These are phyloP conservation scores for Microctenopoma stevenorrisi DNA, from an alignment of 2,797 vertebrate species.

Conservation along the genomic window DNA sequence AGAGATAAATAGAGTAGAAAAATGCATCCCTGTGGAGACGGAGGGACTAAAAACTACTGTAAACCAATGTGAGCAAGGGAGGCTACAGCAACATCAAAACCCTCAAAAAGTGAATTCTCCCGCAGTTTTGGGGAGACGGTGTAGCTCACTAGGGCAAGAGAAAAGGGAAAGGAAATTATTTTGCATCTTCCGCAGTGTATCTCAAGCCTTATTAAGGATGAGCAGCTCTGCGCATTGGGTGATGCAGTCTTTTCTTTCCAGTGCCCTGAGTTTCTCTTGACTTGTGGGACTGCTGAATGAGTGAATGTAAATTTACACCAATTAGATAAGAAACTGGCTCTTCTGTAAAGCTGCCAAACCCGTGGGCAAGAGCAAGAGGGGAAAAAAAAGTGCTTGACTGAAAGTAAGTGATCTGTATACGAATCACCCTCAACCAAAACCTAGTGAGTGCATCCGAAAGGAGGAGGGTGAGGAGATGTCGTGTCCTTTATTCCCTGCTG, in stretches of 20 bases:
- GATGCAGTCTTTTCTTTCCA: slow-evolving; percentile 54
- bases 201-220: slow-evolving; percentile 74
- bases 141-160: slow-evolving; percentile 32
- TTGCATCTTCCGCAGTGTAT: slow-evolving; percentile 71
- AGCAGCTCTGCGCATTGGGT: slow-evolving; percentile 63
- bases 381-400: slow-evolving; percentile 26
- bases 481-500: slow-evolving; percentile 28
- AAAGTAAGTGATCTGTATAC: slow-evolving; percentile 67
- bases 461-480: slow-evolving; percentile 9
- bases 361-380: slow-evolving; percentile 12
- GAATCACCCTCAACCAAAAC: slow-evolving; percentile 44
- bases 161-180: slow-evolving; percentile 30
- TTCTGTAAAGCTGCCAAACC: slow-evolving; percentile 73
- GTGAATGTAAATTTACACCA: slow-evolving; percentile 76
- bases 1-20: slow-evolving; percentile 67
- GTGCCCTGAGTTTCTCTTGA: slow-evolving; percentile 64
- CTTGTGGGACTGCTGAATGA: slow-evolving; percentile 73
- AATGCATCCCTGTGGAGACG: slow-evolving; percentile 59
- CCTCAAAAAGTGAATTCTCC: slow-evolving; percentile 42
- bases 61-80: slow-evolving; percentile 51
- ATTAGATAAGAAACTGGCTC: slow-evolving; percentile 71
- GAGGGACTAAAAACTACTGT: slow-evolving; percentile 66
- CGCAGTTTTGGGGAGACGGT: slow-evolving; percentile 47
- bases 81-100: slow-evolving; percentile 56
- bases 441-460: slow-evolving; percentile 11